Base-by-base conservation (phyloP, 2,797 vertebrate genomes). In the Alosa sapidissima region DNA sequence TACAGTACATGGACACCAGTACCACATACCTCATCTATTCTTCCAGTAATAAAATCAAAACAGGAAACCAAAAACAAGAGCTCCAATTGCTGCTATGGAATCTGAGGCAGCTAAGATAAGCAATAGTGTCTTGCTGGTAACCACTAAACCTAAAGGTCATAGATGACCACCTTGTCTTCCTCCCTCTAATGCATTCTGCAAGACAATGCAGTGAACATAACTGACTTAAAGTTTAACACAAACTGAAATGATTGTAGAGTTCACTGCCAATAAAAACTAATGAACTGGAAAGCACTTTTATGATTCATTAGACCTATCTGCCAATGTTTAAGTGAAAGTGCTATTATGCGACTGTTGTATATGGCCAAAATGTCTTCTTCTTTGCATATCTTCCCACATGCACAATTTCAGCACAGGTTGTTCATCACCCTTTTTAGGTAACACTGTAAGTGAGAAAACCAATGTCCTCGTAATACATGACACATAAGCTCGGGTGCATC, bases 401-500 rank as follows among this genome's bases (percentile, higher is more conserved):
- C 41, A 78, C 72, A 78, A 41, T 78, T 19, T 78, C 1, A 45
- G 16, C 72, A 2, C 8, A 21, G 16, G 36, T 78, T 78, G 41
- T 78, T 8, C 72, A 78, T 8, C 7, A 19, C 72, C 72, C 72
- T 45, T 78, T 78, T 78, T 47, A 78, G n/a, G 72, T 45, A 78
- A 78, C 41, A 47, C 72, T 78, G 36, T 78, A 21, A 21, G 72
- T 78, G 72, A 45, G 72, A 78, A 78, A 45, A 78, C 1, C 14
- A 78, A 36, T 78, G 72, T 78, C 72, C 72, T 21, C 36, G 45
- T 78, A 78, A 78, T 45, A 78, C 47, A 47, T 78, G 41, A 45
- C 72, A 78, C 72, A 6, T 78, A 78, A 47, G 41, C 72, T 16
- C 5, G 14, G 41, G 1, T 21, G 41, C 72, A 78, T 78, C 72